phyloP scores from a whole-genome alignment of 2,888 invertebrate genomes.

The Netelia inedita region DNA sequence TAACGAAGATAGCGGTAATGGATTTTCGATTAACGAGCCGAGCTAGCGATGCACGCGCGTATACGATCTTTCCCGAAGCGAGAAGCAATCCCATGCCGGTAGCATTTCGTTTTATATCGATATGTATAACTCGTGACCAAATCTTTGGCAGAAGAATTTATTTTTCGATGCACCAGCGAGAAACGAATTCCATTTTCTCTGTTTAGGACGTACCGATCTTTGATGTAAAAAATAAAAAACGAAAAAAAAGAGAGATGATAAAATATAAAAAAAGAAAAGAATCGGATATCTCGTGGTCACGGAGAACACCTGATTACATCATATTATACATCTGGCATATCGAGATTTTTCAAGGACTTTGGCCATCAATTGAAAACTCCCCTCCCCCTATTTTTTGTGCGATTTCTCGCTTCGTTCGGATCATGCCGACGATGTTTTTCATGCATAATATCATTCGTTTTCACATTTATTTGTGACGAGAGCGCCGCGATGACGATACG shows the following conservation, averaged over 20 bases:
- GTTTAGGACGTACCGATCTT: neutral
- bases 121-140: slow-evolving; percentile 24
- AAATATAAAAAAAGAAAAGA: neutral
- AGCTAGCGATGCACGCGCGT: slow-evolving; percentile 58
- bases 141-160: slow-evolving; percentile 39
- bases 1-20: slow-evolving; percentile 81
- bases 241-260: neutral
- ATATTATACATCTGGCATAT: neutral
- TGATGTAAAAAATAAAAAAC: neutral
- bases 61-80: slow-evolving; percentile 38
- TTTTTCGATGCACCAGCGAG: slow-evolving; percentile 32
- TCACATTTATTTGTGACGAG: neutral
- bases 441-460: neutral
- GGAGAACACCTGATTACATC: slow-evolving; percentile 1
- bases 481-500: neutral
- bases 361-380: slow-evolving; percentile 9
- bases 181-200: slow-evolving; percentile 2
- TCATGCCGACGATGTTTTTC: neutral
- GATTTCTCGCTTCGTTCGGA: neutral
- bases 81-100: slow-evolving; percentile 15
- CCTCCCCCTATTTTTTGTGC: neutral
- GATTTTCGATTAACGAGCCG: slow-evolving; percentile 78
- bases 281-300: neutral
- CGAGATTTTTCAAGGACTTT: neutral
- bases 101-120: slow-evolving; percentile 23